phyloP scores from a whole-genome alignment of 2,113 vertebrate species.

The Pelodiscus sinensis region DNA sequence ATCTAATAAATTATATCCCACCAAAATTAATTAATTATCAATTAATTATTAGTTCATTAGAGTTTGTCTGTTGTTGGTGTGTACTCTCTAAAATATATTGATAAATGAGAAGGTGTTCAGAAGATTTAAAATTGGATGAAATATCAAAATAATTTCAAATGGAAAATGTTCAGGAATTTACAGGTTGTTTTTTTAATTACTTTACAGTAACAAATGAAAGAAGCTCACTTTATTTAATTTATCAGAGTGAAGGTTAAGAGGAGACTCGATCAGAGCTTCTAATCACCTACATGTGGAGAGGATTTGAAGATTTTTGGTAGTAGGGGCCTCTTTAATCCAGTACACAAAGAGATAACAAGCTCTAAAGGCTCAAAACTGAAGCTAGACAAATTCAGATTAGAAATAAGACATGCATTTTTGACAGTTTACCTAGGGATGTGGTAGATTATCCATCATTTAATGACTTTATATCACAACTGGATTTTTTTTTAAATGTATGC shows the following conservation, averaged over 20 bases:
- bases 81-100: not conserved
- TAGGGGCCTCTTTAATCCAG: not conserved
- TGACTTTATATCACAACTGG: not conserved
- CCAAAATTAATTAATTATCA: no score
- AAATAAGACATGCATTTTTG: not conserved
- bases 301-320: not conserved
- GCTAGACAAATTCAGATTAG: accelerated
- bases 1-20: no score
- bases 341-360: not conserved
- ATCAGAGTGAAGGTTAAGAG: not conserved
- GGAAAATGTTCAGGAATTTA: constrained; percentile 25
- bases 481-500: not conserved
- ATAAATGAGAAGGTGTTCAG: not conserved
- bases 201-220: not conserved
- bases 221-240: not conserved
- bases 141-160: constrained; percentile 48
- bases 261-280: not conserved
- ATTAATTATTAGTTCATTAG: no score
- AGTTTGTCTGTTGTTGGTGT: constrained; percentile 41
- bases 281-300: not conserved
- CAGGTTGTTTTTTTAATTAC: not conserved
- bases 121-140: not conserved
- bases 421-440: not conserved
- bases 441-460: not conserved
- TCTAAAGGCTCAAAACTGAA: not conserved